These are phyloP conservation scores for Agriotes lineatus DNA, from an alignment of 2,888 invertebrate genomes.

Conservation along the genomic window DNA sequence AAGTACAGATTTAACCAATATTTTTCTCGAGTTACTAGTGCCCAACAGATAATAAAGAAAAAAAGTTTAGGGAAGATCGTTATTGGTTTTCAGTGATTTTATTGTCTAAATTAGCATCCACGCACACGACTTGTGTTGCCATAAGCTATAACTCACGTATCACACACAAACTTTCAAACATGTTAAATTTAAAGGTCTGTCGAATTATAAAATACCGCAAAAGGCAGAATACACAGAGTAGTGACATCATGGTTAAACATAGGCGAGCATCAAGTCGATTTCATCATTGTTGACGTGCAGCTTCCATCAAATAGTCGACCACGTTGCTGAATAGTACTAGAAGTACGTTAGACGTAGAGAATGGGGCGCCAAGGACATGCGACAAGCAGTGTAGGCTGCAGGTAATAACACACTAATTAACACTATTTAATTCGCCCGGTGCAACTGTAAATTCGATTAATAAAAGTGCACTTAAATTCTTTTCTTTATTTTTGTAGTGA, in stretches of 20 bases:
- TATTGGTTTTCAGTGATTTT: too few species aligned
- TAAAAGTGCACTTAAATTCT: constrained; percentile 6
- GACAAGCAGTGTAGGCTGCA: not conserved
- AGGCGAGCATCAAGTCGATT: constrained; percentile 2
- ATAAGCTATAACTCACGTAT: too few species aligned
- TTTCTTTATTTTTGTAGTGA: constrained; percentile 11
- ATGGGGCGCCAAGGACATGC: too few species aligned
- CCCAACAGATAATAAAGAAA: too few species aligned
- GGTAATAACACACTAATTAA: too few species aligned
- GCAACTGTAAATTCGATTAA: constrained; percentile 3
- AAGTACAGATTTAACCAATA: too few species aligned
- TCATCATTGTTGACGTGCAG: constrained; percentile 14
- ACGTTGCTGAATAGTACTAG: not conserved
- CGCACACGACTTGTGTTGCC: too few species aligned
- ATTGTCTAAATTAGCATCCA: not conserved
- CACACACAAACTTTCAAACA: too few species aligned
- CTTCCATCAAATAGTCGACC: not conserved
- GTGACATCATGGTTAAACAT: constrained; percentile 21
- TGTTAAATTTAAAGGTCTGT: constrained; percentile 6
- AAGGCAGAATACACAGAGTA: not conserved
- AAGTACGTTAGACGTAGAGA: not conserved
- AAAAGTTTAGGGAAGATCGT: too few species aligned
- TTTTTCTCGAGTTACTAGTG: too few species aligned
- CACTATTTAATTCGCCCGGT: constrained; percentile 1
- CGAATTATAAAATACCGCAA: not conserved